Evolutionary conservation across 2,888 invertebrate species (phyloP).

Genomic region (Muschampia plurimacula): DNA sequence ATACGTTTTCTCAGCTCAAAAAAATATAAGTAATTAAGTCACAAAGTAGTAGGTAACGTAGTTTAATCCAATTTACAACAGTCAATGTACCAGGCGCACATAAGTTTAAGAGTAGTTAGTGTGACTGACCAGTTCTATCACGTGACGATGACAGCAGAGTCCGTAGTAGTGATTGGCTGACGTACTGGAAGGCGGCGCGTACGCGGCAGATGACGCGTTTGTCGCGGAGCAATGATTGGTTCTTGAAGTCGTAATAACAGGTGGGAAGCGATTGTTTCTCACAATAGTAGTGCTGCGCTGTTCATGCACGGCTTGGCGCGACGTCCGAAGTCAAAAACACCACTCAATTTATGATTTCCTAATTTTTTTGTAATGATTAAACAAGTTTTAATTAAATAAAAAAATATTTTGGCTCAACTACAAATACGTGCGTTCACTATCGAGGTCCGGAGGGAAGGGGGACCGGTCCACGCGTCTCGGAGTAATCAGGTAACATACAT

Average conservation of each 20-base stretch:
- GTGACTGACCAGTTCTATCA: not conserved
- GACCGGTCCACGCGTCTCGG: too few species aligned
- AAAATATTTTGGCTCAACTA: not conserved
- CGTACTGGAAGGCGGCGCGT: not conserved
- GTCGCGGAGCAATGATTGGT: not conserved
- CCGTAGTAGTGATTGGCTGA: not conserved
- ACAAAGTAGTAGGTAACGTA: too few species aligned
- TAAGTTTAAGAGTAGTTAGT: not conserved
- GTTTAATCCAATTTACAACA: not conserved
- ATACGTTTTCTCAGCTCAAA: too few species aligned
- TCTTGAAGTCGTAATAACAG: too few species aligned
- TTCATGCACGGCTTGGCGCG: too few species aligned
- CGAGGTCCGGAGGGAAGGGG: constrained; percentile 4
- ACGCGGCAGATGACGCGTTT: not conserved
- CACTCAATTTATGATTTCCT: not conserved
- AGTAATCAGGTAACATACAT: too few species aligned
- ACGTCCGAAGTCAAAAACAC: too few species aligned
- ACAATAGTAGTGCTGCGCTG: too few species aligned
- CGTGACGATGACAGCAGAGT: not conserved
- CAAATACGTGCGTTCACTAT: not conserved
- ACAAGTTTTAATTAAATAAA: not conserved
- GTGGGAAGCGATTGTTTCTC: too few species aligned
- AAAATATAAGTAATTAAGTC: too few species aligned
- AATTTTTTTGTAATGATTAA: not conserved
- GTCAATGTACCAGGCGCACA: not conserved